Conservation (phyloP, 2,888 invertebrate genomes). For the Encarsia formosa region DNA sequence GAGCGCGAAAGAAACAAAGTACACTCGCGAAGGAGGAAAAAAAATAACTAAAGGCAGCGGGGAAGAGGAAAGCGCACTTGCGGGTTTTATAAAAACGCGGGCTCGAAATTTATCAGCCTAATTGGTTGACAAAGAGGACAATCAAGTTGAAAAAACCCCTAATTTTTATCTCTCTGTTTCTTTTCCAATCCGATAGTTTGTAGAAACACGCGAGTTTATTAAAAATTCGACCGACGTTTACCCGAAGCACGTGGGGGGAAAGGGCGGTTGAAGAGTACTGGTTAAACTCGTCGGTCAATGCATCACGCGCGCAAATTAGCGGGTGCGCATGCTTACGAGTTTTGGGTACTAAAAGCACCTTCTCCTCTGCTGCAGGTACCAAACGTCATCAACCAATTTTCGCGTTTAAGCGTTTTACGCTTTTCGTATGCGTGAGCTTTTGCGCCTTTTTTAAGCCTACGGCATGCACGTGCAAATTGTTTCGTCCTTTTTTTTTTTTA, state of each 20-base stretch:
- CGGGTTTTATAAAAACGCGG: conserved; percentile 2
- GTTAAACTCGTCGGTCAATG: background rate
- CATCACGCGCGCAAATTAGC: conserved; percentile 26
- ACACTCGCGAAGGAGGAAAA: background rate
- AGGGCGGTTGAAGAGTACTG: background rate
- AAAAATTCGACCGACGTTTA: no score
- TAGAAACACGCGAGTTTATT: no score
- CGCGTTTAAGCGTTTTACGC: no score
- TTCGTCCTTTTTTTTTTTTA: no score
- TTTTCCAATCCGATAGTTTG: conserved; percentile 12
- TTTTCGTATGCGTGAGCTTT: no score
- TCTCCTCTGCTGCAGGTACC: no score
- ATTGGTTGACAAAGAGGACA: conserved; percentile 26
- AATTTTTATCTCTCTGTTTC: no score
- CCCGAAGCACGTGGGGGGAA: no score
- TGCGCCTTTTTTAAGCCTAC: no score
- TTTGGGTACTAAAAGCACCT: no score
- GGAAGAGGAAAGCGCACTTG: background rate
- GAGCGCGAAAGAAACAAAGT: background rate
- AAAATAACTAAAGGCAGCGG: background rate
- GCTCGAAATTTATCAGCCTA: conserved; percentile 16
- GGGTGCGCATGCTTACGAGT: conserved; percentile 12
- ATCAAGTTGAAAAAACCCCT: conserved; percentile 19
- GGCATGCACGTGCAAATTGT: no score
- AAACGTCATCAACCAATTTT: no score